These are phyloP conservation scores for Nannobrachium achirus DNA, from an alignment of 2,113 vertebrate genomes.

Conservation along the genomic window DNA sequence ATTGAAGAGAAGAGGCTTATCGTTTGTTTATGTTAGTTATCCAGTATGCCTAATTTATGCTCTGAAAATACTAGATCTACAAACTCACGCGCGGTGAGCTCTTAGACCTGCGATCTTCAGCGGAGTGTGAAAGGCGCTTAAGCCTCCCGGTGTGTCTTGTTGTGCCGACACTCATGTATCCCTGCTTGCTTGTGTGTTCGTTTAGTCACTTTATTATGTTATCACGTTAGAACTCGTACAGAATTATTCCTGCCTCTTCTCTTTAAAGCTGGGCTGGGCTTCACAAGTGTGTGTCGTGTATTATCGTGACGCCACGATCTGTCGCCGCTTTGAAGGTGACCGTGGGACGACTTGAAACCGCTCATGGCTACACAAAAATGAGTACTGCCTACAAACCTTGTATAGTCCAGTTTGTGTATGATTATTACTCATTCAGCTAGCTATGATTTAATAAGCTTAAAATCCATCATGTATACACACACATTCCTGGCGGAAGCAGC, in stretches of 20 bases:
- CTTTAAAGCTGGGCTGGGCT: constrained; percentile 76
- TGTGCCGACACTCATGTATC: constrained; percentile 81
- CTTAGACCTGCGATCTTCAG: constrained; percentile 69
- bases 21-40: constrained; percentile 37
- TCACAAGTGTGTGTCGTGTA: constrained; percentile 67
- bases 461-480: constrained; percentile 62
- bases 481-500: constrained; percentile 75
- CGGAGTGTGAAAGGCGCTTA: constrained; percentile 43
- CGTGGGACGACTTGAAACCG: constrained; percentile 51
- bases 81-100: not conserved
- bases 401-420: too few relatives aligned
- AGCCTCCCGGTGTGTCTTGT: constrained; percentile 17
- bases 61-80: constrained; percentile 38
- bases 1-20: constrained; percentile 83
- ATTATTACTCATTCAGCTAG: constrained; percentile 68
- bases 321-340: constrained; percentile 73
- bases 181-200: constrained; percentile 83
- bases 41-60: constrained; percentile 60
- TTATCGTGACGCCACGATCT: constrained; percentile 79
- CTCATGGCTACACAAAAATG: too few relatives aligned
- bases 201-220: constrained; percentile 92
- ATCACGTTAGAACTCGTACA: constrained; percentile 69
- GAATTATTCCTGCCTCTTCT: constrained; percentile 77
- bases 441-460: constrained; percentile 82
- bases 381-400: too few relatives aligned